A percentile compares a stretch with the other conserved stretches of the same genome.
Evolutionary conservation across 2,888 invertebrate species (phyloP).

Genomic region (Punctoribates punctum): DNA sequence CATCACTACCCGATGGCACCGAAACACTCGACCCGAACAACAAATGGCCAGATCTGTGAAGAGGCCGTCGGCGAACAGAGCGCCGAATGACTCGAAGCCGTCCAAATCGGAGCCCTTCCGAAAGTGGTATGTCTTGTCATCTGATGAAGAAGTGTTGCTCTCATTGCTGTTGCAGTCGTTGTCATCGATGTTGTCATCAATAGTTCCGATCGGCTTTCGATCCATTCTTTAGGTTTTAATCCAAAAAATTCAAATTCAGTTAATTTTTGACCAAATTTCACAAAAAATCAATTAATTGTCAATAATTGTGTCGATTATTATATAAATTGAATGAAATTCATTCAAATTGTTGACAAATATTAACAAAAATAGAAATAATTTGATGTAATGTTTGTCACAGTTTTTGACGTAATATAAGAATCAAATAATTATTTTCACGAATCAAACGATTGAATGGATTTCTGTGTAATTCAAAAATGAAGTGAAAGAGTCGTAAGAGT

Average conservation of each 20-base stretch:
- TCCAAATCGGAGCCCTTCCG: conserved; percentile 41
- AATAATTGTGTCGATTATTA: background rate
- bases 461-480: background rate
- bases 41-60: conserved; percentile 43
- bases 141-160: conserved; percentile 6
- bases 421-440: background rate
- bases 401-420: conserved; percentile 1
- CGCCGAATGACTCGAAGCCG: conserved; percentile 40
- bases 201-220: background rate
- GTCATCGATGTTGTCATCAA: conserved; percentile 26
- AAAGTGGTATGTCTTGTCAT: conserved; percentile 40
- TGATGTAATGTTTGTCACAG: conserved; percentile 7
- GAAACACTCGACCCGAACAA: conserved; percentile 40
- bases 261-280: background rate
- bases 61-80: conserved; percentile 38
- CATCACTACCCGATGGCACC: conserved; percentile 43
- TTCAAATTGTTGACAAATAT: background rate
- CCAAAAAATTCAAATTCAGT: no score
- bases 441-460: conserved; percentile 10
- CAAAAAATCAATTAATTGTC: background rate
- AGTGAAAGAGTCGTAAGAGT: background rate
- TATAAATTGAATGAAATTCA: background rate
- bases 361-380: background rate
- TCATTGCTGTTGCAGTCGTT: background rate
- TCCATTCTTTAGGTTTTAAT: background rate